phyloP scores from a whole-genome alignment of 2,888 invertebrate genomes.

The Ochlodes sylvanus region DNA sequence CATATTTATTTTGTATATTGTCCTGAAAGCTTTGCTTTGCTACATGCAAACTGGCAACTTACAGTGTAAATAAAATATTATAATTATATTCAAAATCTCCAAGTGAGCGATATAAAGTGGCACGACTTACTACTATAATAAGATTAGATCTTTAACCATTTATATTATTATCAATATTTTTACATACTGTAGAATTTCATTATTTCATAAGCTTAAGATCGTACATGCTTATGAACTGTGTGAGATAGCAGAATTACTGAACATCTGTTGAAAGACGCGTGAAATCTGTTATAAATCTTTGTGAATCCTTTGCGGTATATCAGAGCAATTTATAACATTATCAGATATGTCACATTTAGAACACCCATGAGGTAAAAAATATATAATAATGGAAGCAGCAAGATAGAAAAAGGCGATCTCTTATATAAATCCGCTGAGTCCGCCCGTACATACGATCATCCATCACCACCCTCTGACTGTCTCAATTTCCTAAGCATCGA shows the following conservation, averaged over 20 bases:
- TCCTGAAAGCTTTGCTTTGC: slow-evolving; percentile 10
- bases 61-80: slow-evolving; percentile 12
- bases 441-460: slow-evolving; percentile 5
- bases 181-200: no score
- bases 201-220: no score
- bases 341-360: slow-evolving; percentile 10
- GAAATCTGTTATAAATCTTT: not conserved
- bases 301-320: not conserved
- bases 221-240: no score
- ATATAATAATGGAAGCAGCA: not conserved
- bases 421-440: slow-evolving; percentile 17
- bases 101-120: not conserved
- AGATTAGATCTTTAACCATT: no score
- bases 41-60: slow-evolving; percentile 11
- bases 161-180: no score
- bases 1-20: slow-evolving; percentile 26
- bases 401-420: slow-evolving; percentile 22
- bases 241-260: no score
- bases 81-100: no score
- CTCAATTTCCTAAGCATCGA: slow-evolving; percentile 16
- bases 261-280: not conserved
- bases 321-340: slow-evolving; percentile 8
- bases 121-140: no score
- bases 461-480: slow-evolving; percentile 12
- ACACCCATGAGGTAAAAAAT: slow-evolving; percentile 6